These are phyloP conservation scores for Eremophila alpestris DNA, from an alignment of 2,797 vertebrate species.

Conservation along the genomic window DNA sequence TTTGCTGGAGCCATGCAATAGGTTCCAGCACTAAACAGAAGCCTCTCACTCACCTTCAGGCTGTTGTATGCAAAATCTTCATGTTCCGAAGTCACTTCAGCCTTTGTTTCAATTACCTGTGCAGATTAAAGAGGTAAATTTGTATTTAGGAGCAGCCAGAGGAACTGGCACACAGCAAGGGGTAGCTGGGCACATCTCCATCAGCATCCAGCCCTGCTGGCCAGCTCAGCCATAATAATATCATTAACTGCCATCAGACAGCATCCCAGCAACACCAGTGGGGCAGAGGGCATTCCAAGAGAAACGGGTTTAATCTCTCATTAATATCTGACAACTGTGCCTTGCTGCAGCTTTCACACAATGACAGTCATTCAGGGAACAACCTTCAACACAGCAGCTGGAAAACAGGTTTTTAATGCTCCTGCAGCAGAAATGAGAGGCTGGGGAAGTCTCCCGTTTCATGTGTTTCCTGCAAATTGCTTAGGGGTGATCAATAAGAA, in stretches of 20 bases:
- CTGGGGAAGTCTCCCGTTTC: background rate
- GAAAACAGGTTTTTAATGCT: background rate
- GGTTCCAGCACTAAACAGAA: background rate
- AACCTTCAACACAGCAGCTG: background rate
- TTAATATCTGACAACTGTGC: background rate
- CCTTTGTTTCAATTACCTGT: constrained; percentile 78
- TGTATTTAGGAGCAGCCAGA: background rate
- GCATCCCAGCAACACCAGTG: background rate
- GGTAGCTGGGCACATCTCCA: background rate
- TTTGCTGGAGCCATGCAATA: background rate
- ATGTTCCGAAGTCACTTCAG: constrained; percentile 74
- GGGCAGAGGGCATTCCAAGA: background rate
- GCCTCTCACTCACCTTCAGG: constrained; percentile 87
- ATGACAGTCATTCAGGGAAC: background rate
- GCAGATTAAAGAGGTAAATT: background rate
- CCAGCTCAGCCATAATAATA: background rate
- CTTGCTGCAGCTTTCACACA: background rate
- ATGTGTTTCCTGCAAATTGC: background rate
- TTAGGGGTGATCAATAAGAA: background rate
- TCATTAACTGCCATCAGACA: background rate
- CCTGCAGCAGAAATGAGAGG: background rate
- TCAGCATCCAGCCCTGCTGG: background rate
- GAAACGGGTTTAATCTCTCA: background rate
- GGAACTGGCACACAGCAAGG: background rate
- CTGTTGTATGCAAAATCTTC: constrained; percentile 90